Percentiles rank a stretch among this genome's conserved stretches.
These are phyloP conservation scores for Anseranas semipalmata DNA, from an alignment of 2,113 vertebrate genomes.

Conservation along the genomic window DNA sequence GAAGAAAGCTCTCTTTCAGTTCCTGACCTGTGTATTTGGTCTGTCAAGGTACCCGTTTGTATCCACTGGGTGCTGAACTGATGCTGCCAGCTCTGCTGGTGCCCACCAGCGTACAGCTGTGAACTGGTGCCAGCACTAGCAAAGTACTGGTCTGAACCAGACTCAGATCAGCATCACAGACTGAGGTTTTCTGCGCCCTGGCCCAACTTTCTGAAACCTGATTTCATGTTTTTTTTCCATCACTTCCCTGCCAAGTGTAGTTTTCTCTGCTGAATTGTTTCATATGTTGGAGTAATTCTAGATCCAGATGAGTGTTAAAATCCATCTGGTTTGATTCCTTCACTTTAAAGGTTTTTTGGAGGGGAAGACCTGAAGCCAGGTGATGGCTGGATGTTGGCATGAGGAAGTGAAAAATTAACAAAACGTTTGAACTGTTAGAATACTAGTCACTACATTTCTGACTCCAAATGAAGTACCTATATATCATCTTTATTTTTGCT, in stretches of 20 bases:
- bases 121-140: neutral
- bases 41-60: neutral
- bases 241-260: neutral
- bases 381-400: neutral
- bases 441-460: neutral
- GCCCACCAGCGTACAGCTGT: neutral
- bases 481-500: neutral
- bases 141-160: neutral
- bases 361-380: neutral
- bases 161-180: neutral
- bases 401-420: neutral
- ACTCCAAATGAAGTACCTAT: neutral
- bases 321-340: neutral
- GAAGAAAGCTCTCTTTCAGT: neutral
- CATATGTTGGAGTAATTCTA: neutral
- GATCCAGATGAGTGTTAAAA: neutral
- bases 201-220: neutral
- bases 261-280: neutral
- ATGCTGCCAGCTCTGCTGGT: neutral
- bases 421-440: neutral
- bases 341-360: neutral
- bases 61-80: rapidly evolving
- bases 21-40: rapidly evolving
- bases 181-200: neutral
- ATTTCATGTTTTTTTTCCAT: neutral